A percentile compares a stretch with the other conserved stretches of the same genome.
phyloP scores from a whole-genome alignment of 2,113 vertebrate species.

The Seriola dumerili region DNA sequence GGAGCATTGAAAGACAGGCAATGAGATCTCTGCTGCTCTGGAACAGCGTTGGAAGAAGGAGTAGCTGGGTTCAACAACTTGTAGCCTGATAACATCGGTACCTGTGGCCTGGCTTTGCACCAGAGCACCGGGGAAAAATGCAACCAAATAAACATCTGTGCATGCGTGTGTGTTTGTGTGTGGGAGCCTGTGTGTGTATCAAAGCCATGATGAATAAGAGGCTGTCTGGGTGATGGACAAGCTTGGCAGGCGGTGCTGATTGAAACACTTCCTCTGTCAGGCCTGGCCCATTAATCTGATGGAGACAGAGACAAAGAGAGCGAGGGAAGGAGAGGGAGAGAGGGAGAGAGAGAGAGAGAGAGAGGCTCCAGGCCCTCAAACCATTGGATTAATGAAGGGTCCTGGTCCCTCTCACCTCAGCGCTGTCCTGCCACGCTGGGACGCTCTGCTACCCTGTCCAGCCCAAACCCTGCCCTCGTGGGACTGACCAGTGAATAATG shows the following conservation, averaged over 20 bases:
- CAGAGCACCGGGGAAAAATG: conserved; percentile 33
- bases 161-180: conserved; percentile 31
- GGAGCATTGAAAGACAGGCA: conserved; percentile 54
- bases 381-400: conserved; percentile 81
- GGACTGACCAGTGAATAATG: conserved; percentile 85
- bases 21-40: conserved; percentile 32
- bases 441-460: conserved; percentile 72
- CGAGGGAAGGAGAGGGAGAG: conserved; percentile 35
- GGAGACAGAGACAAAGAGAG: conserved; percentile 76
- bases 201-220: conserved; percentile 83
- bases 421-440: conserved; percentile 73
- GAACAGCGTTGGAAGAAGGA: conserved; percentile 13
- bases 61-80: conserved; percentile 53
- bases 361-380: conserved; percentile 67
- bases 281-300: conserved; percentile 86
- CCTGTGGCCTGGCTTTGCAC: conserved; percentile 62
- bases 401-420: conserved; percentile 80
- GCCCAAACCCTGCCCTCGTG: conserved; percentile 72
- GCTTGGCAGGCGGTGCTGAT: conserved; percentile 85
- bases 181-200: conserved; percentile 49
- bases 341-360: conserved; percentile 43
- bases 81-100: conserved; percentile 61
- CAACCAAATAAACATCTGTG: conserved; percentile 75
- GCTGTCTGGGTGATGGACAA: conserved; percentile 84
- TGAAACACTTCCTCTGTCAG: conserved; percentile 87